Evolutionary conservation across 2,113 vertebrate genomes (phyloP).

Genomic region (Pollimyrus isidori): DNA sequence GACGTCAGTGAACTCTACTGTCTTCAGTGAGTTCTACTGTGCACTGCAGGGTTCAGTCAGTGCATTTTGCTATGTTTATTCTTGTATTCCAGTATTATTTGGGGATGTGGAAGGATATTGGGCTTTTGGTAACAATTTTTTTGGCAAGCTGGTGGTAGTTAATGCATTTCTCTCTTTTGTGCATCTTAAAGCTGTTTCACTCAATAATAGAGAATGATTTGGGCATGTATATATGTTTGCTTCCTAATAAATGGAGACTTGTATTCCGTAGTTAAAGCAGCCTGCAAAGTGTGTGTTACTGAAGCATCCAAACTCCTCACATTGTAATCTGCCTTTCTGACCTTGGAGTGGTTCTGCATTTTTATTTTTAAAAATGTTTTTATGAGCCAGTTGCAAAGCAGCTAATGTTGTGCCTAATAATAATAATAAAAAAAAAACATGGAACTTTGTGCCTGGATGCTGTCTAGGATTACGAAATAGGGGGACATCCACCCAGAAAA

Average conservation of each 20-base stretch:
- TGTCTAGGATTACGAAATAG: neutral
- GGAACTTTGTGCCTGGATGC: neutral
- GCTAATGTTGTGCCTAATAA: neutral
- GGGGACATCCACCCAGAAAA: neutral
- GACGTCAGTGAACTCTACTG: slow-evolving; percentile 31
- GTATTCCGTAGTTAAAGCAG: neutral
- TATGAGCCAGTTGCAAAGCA: neutral
- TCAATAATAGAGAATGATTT: neutral
- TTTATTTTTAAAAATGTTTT: neutral
- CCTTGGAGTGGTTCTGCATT: neutral
- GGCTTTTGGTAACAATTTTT: neutral
- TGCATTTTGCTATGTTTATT: neutral
- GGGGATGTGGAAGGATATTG: neutral
- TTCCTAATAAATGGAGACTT: neutral
- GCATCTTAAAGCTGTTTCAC: neutral
- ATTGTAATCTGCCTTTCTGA: neutral
- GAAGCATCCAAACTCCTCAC: neutral
- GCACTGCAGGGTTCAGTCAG: neutral
- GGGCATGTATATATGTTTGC: neutral
- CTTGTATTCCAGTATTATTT: neutral
- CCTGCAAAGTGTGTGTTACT: slow-evolving; percentile 35
- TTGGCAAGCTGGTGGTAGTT: neutral
- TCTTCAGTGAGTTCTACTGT: slow-evolving; percentile 17
- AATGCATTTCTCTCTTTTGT: neutral
- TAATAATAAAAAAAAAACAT: neutral